phyloP scores from a whole-genome alignment of 2,797 vertebrate species.

The Ctenopoma multispine region DNA sequence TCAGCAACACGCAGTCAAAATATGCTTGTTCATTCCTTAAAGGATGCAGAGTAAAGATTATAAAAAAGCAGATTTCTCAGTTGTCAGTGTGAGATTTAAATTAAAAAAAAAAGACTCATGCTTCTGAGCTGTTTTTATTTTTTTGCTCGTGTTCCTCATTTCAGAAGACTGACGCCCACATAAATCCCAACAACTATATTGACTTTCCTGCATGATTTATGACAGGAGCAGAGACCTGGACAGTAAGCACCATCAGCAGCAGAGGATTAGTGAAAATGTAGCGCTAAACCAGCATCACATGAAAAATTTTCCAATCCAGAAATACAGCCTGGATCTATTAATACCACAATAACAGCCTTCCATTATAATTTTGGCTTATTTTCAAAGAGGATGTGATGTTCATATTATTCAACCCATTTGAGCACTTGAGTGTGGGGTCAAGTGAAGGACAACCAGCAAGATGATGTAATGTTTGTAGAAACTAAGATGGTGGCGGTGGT shows the following conservation, averaged over 20 bases:
- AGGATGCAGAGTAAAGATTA: constrained; percentile 34
- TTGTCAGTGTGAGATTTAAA: constrained; percentile 60
- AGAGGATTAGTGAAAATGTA: constrained; percentile 53
- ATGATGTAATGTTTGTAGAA: constrained; percentile 73
- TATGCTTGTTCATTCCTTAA: constrained; percentile 27
- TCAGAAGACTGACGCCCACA: constrained; percentile 66
- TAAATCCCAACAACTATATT: constrained; percentile 81
- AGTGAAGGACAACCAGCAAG: constrained; percentile 75
- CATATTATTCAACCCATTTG: constrained; percentile 38
- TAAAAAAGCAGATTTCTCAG: constrained; percentile 47
- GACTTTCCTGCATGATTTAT: constrained; percentile 77
- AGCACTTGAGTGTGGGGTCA: constrained; percentile 64
- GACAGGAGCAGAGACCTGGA: constrained; percentile 53
- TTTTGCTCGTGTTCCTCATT: constrained; percentile 64
- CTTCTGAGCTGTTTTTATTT: constrained; percentile 70
- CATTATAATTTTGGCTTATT: constrained; percentile 43
- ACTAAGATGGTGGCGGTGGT: constrained; percentile 75
- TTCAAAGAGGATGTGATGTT: constrained; percentile 48
- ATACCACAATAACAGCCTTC: constrained; percentile 28
- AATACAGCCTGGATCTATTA: constrained; percentile 40
- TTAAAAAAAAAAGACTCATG: constrained; percentile 58
- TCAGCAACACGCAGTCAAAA: constrained; percentile 9
- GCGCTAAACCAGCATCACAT: constrained; percentile 49
- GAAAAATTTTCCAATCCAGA: constrained; percentile 42
- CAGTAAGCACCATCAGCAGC: constrained; percentile 57